Percentiles rank a stretch among this genome's conserved stretches.
Evolutionary conservation across 2,888 invertebrate genomes (phyloP).

Genomic region (Hypselothyrea guttata): DNA sequence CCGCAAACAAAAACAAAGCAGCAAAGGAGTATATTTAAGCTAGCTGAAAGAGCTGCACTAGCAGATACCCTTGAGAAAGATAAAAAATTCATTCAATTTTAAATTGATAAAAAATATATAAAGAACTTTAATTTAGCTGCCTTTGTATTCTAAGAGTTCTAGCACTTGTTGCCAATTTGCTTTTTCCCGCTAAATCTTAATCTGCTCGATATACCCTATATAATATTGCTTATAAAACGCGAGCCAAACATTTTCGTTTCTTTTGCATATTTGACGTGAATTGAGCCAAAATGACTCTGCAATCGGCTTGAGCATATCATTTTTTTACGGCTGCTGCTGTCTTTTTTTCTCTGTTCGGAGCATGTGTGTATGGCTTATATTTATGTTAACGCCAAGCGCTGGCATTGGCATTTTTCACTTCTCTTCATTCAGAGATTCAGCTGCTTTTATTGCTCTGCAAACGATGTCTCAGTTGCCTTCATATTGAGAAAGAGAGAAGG

Average conservation of each 20-base stretch:
- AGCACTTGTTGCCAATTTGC: too few relatives aligned
- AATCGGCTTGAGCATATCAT: constrained; percentile 41
- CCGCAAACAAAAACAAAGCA: constrained; percentile 46
- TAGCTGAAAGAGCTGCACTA: constrained; percentile 1
- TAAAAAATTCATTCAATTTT: too few relatives aligned
- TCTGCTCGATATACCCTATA: constrained; percentile 27
- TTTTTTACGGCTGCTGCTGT: constrained; percentile 11
- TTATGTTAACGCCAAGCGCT: constrained; percentile 27
- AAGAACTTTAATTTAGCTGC: too few relatives aligned
- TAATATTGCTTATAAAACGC: neutral
- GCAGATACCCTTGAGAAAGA: constrained; percentile 22
- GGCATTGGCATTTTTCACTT: constrained; percentile 54
- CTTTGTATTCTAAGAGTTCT: too few relatives aligned
- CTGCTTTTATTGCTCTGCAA: constrained; percentile 49
- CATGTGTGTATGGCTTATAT: constrained; percentile 34
- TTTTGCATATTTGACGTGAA: constrained; percentile 75
- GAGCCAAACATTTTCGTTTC: constrained; percentile 52
- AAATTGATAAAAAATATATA: too few relatives aligned
- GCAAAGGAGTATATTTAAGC: constrained; percentile 3
- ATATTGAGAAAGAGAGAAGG: constrained; percentile 3
- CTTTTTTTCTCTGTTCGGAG: constrained; percentile 48
- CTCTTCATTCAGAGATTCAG: constrained; percentile 28
- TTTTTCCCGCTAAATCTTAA: too few relatives aligned
- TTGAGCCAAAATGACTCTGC: constrained; percentile 40
- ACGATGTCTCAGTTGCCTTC: constrained; percentile 28